Evolutionary conservation across 2,113 vertebrate genomes (phyloP).

Genomic region (Syngnathus typhle): DNA sequence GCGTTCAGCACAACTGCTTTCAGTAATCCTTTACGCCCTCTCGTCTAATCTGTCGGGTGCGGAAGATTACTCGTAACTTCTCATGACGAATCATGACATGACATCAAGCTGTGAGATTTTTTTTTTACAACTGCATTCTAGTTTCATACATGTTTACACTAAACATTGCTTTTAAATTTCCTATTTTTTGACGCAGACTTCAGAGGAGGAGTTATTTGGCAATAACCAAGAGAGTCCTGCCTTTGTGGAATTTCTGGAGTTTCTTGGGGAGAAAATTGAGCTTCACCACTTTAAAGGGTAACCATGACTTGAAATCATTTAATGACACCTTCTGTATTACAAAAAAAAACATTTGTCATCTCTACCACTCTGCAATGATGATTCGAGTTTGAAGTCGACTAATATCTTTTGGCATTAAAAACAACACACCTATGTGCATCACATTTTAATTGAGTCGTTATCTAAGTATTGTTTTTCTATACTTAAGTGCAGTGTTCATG

Average conservation of each 20-base stretch:
- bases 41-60: constrained; percentile 30
- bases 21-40: constrained; percentile 31
- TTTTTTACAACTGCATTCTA: not conserved
- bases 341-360: not conserved
- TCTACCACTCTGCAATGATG: too few species aligned
- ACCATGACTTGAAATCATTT: not conserved
- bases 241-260: constrained; percentile 85
- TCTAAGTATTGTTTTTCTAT: not conserved
- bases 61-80: constrained; percentile 25
- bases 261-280: constrained; percentile 86
- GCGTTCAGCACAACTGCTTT: constrained; percentile 23
- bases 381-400: too few species aligned
- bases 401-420: too few species aligned
- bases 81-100: too few species aligned
- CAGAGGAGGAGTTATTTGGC: constrained; percentile 89
- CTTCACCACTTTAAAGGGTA: constrained; percentile 97
- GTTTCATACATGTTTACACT: not conserved
- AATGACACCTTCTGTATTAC: not conserved
- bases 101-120: too few species aligned
- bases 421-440: too few species aligned
- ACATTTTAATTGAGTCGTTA: not conserved
- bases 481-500: not conserved
- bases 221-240: constrained; percentile 88
- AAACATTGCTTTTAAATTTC: too few species aligned
- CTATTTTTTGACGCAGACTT: constrained; percentile 70